Percentiles rank a stretch among this genome's conserved stretches.
phyloP scores from a whole-genome alignment of 2,113 vertebrate genomes.

The Mus pahari region DNA sequence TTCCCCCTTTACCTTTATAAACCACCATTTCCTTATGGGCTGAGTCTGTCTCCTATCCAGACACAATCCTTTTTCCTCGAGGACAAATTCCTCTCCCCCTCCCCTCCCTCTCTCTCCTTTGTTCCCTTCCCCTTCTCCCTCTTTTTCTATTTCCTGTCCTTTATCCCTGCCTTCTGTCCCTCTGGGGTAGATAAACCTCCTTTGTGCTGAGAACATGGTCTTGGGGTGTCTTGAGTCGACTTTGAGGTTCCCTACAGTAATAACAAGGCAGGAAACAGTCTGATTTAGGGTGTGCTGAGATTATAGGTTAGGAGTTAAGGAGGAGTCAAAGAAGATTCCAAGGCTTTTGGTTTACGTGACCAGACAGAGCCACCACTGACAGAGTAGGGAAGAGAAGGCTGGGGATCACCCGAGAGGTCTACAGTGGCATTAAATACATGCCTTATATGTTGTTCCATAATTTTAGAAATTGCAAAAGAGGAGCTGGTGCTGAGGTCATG shows the following conservation, averaged over 20 bases:
- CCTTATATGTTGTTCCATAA: background rate
- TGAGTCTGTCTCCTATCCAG: background rate
- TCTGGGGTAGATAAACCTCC: background rate
- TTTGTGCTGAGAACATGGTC: background rate
- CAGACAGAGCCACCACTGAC: background rate
- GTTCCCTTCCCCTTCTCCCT: background rate
- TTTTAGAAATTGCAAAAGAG: constrained; percentile 7
- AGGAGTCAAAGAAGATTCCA: background rate
- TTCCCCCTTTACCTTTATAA: background rate
- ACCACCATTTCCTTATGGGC: background rate
- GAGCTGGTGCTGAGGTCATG: background rate
- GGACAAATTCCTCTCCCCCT: background rate
- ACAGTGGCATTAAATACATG: background rate
- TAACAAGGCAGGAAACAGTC: background rate
- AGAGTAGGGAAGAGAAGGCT: background rate
- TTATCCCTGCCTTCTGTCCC: background rate
- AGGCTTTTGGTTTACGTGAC: background rate
- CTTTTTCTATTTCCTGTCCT: background rate
- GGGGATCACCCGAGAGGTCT: background rate
- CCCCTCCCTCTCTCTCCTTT: background rate
- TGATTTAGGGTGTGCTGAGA: background rate
- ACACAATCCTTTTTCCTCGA: background rate
- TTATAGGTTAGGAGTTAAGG: background rate
- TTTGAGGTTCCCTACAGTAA: background rate
- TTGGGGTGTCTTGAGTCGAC: background rate